Evolutionary conservation across 2,888 invertebrate species (phyloP).

Genomic region (Steinernema scapterisci): DNA sequence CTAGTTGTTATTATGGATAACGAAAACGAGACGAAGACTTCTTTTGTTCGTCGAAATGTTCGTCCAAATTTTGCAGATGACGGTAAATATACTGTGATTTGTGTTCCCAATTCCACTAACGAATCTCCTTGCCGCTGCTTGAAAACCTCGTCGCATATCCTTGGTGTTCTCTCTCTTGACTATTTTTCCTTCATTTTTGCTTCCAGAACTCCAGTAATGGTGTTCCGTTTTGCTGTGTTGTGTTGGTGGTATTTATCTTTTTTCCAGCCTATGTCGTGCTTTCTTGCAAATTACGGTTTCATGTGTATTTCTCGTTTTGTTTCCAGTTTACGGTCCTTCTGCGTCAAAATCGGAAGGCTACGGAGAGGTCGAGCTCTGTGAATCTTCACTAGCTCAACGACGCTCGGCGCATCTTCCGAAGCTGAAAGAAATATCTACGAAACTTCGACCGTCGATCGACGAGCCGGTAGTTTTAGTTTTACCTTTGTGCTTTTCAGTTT

Average conservation of each 20-base stretch:
- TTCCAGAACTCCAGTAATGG: not conserved
- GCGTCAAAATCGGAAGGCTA: constrained; percentile 39
- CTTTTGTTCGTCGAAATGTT: constrained; percentile 40
- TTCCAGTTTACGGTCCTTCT: constrained; percentile 57
- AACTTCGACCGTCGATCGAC: constrained; percentile 40
- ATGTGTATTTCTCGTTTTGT: not conserved
- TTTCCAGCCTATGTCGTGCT: not conserved
- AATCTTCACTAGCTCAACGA: constrained; percentile 62
- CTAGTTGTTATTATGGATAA: constrained; percentile 18
- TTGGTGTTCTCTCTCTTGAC: not conserved
- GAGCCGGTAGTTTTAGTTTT: constrained; percentile 32
- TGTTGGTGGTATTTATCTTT: not conserved
- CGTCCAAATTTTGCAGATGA: constrained; percentile 65
- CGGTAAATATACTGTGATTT: constrained; percentile 44
- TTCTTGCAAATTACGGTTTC: not conserved
- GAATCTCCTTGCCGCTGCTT: not conserved
- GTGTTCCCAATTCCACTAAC: not conserved
- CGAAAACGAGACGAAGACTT: constrained; percentile 9
- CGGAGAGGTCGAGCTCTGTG: constrained; percentile 51
- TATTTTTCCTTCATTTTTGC: not conserved
- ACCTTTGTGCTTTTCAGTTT: no score
- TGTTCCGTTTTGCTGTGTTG: not conserved
- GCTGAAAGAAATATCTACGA: constrained; percentile 54
- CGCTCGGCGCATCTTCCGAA: constrained; percentile 62
- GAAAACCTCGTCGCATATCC: not conserved